phyloP scores from a whole-genome alignment of 1,140 invertebrate species.

The Drosophila serrata region DNA sequence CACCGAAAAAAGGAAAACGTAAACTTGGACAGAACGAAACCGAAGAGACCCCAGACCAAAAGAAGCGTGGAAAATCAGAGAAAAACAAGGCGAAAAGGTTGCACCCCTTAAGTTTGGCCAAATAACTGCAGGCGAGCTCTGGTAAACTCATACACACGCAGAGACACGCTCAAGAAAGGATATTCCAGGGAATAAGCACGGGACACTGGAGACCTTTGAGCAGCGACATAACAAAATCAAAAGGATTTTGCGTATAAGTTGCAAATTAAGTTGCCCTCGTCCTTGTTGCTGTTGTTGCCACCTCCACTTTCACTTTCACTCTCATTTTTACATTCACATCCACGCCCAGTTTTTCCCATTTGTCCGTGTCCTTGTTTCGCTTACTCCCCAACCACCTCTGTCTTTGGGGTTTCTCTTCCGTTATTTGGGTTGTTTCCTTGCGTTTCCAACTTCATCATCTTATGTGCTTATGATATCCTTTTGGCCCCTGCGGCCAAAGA shows the following conservation, averaged over 20 bases:
- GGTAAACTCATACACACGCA: constrained; percentile 53
- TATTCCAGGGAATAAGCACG: constrained; percentile 13
- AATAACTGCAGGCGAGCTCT: constrained; percentile 76
- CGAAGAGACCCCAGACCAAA: constrained; percentile 21
- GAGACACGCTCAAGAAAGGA: constrained; percentile 31
- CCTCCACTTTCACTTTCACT: constrained; percentile 1
- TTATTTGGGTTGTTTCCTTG: constrained; percentile 13
- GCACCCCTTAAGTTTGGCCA: constrained; percentile 70
- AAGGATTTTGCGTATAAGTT: constrained; percentile 82
- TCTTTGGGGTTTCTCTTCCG: background rate
- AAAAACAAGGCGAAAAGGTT: constrained; percentile 61
- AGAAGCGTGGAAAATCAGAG: constrained; percentile 39
- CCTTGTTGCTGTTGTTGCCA: constrained; percentile 1
- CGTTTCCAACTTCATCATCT: constrained; percentile 51
- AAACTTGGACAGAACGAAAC: constrained; percentile 42
- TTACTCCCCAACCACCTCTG: background rate
- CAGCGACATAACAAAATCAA: constrained; percentile 77
- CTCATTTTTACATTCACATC: constrained; percentile 17
- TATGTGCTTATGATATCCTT: constrained; percentile 72
- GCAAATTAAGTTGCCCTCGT: constrained; percentile 77
- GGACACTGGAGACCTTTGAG: constrained; percentile 46
- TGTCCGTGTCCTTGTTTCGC: constrained; percentile 50
- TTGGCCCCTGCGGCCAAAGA: constrained; percentile 57
- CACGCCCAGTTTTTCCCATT: constrained; percentile 28
- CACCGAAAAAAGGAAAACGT: constrained; percentile 46